Base-by-base conservation (phyloP, 2,888 invertebrate genomes). In the Drosophila algonquin region DNA sequence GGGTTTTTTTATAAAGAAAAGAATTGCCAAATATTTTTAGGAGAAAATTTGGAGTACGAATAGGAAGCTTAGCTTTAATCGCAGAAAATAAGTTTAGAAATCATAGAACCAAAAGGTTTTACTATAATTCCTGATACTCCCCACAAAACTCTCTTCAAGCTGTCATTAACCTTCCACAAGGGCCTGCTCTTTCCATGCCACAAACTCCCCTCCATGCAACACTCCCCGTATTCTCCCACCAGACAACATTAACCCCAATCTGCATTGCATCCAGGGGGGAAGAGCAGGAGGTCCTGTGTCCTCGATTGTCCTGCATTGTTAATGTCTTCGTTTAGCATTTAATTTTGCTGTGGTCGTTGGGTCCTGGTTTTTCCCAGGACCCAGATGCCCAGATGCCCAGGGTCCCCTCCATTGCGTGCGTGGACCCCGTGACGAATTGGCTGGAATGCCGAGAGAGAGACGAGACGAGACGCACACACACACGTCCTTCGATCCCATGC, bases 321-420 rank as follows among this genome's bases (percentile, higher is more conserved):
- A 90, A 90, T 89, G 85, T 84, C 81, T 89, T 79, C 85, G 82
- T 87, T 90, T 87, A 87, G 82, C 85, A 89, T 89, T 90, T 89
- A 85, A 90, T 89, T 90, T 81, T 79, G 80, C 81, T 85, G 89
- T 76, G 89, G 83, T 83, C 80, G 73, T 83, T 52, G 27, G 1
- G 44, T 76, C 67, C 57, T 53, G 61, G 70, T 35, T 76, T 78
- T 81, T 67, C 74, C 73, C 10, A 4, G 12, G 18, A 40, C 35
- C 35, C 40, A n/a, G 40, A 21, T 3, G 21, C 21, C 35, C 40
- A n/a, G 40, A 21, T 3, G 21, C 3, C 21, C 21, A 3, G 21
- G 3, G 3, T 21, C 21, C 21, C 75, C 76, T 65, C 62, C 57
- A 69, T 54, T 58, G 56, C 53, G 48, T 52, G 30, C n/a, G 24